phyloP scores from a whole-genome alignment of 2,888 invertebrate species.

The Drosophila incognita region DNA sequence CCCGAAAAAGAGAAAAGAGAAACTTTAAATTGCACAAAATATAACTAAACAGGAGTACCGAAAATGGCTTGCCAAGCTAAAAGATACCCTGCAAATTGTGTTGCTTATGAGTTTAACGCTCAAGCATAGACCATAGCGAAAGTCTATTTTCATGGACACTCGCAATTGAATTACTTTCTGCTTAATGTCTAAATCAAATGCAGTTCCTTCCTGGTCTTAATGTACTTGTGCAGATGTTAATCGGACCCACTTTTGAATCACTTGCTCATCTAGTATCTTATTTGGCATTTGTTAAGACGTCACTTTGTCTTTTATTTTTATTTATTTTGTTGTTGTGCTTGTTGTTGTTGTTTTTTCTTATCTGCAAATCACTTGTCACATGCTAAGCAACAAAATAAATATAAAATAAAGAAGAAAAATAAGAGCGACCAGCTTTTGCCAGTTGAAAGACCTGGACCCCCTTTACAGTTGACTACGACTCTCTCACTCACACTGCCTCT shows the following conservation, averaged over 20 bases:
- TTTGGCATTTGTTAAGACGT: slow-evolving; percentile 9
- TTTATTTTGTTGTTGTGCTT: not conserved
- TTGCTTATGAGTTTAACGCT: not conserved
- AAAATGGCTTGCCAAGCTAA: not conserved
- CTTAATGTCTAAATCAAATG: not conserved
- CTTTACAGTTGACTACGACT: not conserved
- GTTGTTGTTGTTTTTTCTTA: slow-evolving; percentile 20
- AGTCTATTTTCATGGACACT: not conserved
- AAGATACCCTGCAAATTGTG: not conserved
- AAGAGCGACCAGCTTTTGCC: not conserved
- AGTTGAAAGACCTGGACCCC: slow-evolving; percentile 14
- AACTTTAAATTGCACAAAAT: slow-evolving; percentile 1
- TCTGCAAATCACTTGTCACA: slow-evolving; percentile 37
- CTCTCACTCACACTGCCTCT: not conserved
- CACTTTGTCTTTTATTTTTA: not conserved
- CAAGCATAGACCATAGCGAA: not conserved
- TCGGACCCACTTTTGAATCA: slow-evolving; percentile 9
- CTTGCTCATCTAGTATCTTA: slow-evolving; percentile 5
- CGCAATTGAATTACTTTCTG: not conserved
- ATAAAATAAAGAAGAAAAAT: not conserved
- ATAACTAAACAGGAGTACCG: not conserved
- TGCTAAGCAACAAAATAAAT: slow-evolving; percentile 23
- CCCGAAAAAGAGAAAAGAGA: not conserved
- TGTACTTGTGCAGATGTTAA: not conserved
- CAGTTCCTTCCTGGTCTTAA: not conserved